Evolutionary conservation across 2,888 invertebrate species (phyloP), one percentile per base, ranked within the genome.

Genomic region (Leuctra nigra): DNA sequence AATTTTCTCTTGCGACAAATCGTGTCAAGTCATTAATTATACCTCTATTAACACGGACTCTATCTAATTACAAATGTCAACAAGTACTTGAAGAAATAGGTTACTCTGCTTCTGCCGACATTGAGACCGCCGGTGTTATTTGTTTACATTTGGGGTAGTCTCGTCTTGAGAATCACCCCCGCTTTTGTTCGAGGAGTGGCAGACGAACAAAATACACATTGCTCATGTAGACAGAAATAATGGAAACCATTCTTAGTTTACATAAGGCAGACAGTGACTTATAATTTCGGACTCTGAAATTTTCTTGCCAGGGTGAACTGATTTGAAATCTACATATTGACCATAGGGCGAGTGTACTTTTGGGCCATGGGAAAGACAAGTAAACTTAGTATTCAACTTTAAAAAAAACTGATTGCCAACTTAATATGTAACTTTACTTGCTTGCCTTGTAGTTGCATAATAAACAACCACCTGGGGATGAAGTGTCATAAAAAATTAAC

Each of bases 361-460:
- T 20, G 50, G 50, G 22, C 50, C 50, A 50, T 50, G 50, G 50
- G 50, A 50, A 50, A 50, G 50, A 50, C 50, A 50, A 50, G 35
- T 35, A n/a, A 22, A 18, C 22, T 33, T 13, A 33, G 33, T 20
- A 50, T 50, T 50, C 50, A 33, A 33, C 18, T 20, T 16, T 50
- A n/a, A 50, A 50, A 50, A 35, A 18, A 11, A 29, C 33, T 50
- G 33, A 50, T 50, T 50, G 50, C 50, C 35, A 50, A 50, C 35
- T 50, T 20, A 33, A 23, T 39, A 6, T 39, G 20, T 20, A 20
- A 39, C 39, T 14, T 20, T 16, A 24, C 35, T 35, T 22, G 50
- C 50, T 50, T 20, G 50, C 50, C 50, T 50, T 50, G 50, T 33
- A 16, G 16, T 9, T 13, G 11, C 16, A 29, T 2, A 35, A 44